Conservation (phyloP, 2,888 invertebrate species). For the Hypolimnas misippus region DNA sequence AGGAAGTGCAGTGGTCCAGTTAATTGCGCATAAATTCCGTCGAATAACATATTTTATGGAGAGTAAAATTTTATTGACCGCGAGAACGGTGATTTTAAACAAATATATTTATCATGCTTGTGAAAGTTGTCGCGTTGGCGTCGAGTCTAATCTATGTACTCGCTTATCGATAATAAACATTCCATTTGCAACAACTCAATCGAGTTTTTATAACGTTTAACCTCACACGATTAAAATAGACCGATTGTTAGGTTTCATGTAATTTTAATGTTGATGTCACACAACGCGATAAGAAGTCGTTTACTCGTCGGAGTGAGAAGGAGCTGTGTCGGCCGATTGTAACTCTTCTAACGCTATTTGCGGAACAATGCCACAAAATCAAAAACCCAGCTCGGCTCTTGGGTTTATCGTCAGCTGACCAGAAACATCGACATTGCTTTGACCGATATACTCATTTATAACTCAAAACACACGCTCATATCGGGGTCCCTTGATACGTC, state of each 20-base stretch:
- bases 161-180: background rate
- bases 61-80: constrained; percentile 34
- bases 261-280: constrained; percentile 65
- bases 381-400: constrained; percentile 26
- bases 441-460: constrained; percentile 6
- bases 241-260: constrained; percentile 48
- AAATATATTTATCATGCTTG: constrained; percentile 9
- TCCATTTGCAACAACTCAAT: background rate
- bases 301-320: constrained; percentile 67
- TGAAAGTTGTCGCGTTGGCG: background rate
- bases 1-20: constrained; percentile 40
- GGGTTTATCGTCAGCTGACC: constrained; percentile 18
- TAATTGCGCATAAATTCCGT: constrained; percentile 42
- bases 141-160: constrained; percentile 1
- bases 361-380: constrained; percentile 62
- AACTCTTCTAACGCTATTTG: constrained; percentile 61
- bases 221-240: constrained; percentile 19
- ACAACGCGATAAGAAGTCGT: constrained; percentile 74
- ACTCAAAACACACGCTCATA: background rate
- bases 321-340: constrained; percentile 46
- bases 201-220: background rate
- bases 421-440: constrained; percentile 20
- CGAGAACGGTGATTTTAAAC: constrained; percentile 22
- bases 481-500: background rate
- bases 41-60: constrained; percentile 33